Base-by-base conservation (phyloP, 23 tunicate genomes). In the Styela plicata region DNA sequence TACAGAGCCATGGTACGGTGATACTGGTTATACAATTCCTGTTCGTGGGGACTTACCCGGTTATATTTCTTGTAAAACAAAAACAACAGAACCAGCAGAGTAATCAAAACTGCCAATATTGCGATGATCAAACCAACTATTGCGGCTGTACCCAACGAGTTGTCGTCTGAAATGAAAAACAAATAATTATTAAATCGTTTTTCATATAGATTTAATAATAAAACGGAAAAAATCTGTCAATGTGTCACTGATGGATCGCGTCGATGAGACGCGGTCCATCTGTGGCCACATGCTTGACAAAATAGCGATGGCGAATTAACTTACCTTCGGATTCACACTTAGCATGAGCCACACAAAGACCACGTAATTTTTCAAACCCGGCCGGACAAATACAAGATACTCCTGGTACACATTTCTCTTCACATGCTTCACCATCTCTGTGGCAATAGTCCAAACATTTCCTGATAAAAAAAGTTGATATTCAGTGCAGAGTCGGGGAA, bases 71-170 rank as follows among this genome's bases (percentile, higher is more conserved):
- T 32, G 37, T 71, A 32, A 29, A 18, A 71, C 24, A 28, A 71
- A 3, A 18, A 28, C 77, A 71, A 33, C 7, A 71, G 35, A 21
- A 71, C 23, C 37, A 71, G 35, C 17, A 71, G 77, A 71, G 34
- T 36, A 21, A 27, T 36, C 23, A 36, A 28, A 34, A 71, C 77
- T 3, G 35, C 35, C 3, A 71, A 3, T 3, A 71, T 33, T 16
- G 77, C 77, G 29, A 71, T 71, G 5, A 36, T 71, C 37, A 71
- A 17, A 18, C 77, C 77, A 32, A 71, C 34, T 2, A 71, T 32
- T 5, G 77, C 77, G 5, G 36, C 77, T 2, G 37, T 32, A 71
- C 34, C 17, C 77, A 71, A 21, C 13, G 36, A 21, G 36, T 71
- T 30, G 57, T 44, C 57, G n/a, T n/a, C n/a, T n/a, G n/a, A n/a